Evolutionary conservation across 1,140 invertebrate genomes (phyloP).

Genomic region (Drosophila pseudoananassae): DNA sequence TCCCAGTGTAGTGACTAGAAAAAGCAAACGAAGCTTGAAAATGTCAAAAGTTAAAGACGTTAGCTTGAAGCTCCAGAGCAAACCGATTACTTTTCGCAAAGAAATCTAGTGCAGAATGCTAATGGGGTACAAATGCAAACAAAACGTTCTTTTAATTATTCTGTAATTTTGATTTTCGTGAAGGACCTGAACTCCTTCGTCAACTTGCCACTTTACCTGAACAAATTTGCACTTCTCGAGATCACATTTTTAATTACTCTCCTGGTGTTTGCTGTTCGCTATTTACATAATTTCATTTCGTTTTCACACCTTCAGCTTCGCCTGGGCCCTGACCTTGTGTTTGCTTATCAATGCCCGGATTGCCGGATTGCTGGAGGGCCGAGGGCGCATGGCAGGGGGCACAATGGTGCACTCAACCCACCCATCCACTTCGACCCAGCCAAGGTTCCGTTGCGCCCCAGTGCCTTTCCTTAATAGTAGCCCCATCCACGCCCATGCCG

Average conservation of each 20-base stretch:
- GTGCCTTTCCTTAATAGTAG: conserved; percentile 51
- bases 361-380: background rate
- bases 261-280: conserved; percentile 35
- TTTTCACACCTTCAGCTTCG: conserved; percentile 33
- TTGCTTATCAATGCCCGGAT: conserved; percentile 11
- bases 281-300: conserved; percentile 55
- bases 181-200: background rate
- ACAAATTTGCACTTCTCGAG: conserved; percentile 37
- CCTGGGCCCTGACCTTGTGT: conserved; percentile 43
- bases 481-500: conserved; percentile 41
- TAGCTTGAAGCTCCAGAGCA: background rate
- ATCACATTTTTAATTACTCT: conserved; percentile 51
- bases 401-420: conserved; percentile 2
- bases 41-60: too few species aligned
- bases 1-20: too few species aligned
- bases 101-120: background rate
- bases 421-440: conserved; percentile 13
- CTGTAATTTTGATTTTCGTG: background rate
- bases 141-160: conserved; percentile 40
- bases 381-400: background rate
- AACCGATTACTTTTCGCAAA: conserved; percentile 4
- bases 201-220: conserved; percentile 17
- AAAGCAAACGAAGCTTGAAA: too few species aligned
- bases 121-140: background rate
- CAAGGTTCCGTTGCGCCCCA: conserved; percentile 33